A percentile compares a stretch with the other conserved stretches of the same genome.
These are phyloP conservation scores for Vireo griseus DNA, from an alignment of 2,797 vertebrate genomes.

Conservation along the genomic window DNA sequence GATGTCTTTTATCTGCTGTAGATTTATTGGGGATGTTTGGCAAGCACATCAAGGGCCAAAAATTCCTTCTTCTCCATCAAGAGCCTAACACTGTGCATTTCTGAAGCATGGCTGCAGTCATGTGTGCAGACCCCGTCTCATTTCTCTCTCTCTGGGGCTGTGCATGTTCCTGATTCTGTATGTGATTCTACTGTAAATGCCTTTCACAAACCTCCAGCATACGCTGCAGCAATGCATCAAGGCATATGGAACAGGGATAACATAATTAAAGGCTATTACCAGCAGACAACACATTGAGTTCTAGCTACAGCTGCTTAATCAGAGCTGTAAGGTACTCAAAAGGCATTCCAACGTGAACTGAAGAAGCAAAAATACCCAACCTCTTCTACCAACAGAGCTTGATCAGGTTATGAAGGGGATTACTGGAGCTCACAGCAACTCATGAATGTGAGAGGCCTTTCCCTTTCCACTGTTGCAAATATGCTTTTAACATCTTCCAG, in stretches of 20 bases:
- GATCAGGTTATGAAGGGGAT: not conserved
- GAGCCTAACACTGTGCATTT: not conserved
- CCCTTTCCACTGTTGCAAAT: not conserved
- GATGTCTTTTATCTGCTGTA: not conserved
- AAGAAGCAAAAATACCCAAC: not conserved
- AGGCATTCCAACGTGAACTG: not conserved
- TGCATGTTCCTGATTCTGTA: not conserved
- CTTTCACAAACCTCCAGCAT: not conserved
- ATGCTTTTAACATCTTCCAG: not conserved
- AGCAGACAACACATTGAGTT: not conserved
- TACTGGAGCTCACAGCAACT: not conserved
- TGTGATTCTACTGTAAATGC: not conserved
- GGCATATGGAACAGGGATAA: not conserved
- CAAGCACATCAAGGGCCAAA: not conserved
- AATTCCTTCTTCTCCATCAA: not conserved
- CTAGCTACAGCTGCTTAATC: not conserved
- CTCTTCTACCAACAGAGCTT: not conserved
- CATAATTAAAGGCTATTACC: not conserved
- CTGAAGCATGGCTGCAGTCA: not conserved
- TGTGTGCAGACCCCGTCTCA: not conserved
- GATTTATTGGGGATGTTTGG: not conserved
- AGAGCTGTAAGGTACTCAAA: not conserved
- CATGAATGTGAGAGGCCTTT: not conserved
- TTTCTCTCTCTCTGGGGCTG: not conserved
- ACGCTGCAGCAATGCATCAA: not conserved